Evolutionary conservation across 2,888 invertebrate genomes (phyloP), one percentile per base, ranked within the genome.

Genomic region (Salticus scenicus): DNA sequence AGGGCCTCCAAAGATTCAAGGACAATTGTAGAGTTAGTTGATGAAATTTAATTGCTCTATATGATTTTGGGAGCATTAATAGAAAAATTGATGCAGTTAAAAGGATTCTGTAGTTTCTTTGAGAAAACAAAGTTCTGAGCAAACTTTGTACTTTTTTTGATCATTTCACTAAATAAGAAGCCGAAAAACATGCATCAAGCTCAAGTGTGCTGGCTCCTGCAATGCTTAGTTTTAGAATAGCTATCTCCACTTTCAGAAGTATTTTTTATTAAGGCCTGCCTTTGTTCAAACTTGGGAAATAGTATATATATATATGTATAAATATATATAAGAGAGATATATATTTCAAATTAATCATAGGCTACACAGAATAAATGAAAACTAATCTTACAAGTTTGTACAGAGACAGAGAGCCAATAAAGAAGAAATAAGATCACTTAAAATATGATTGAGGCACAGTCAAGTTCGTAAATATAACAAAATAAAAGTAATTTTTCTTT

Each of bases 111-210:
- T 2, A 17, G 17, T 47, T n/a, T 17, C 17, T 37, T 47, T 2
- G 10, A 12, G 57, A 57, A 24, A 57, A 57, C n/a, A n/a, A n/a
- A n/a, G n/a, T n/a, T n/a, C n/a, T n/a, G n/a, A n/a, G n/a, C n/a
- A n/a, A n/a, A n/a, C n/a, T n/a, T n/a, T n/a, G n/a, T n/a, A n/a
- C n/a, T n/a, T n/a, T n/a, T n/a, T n/a, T n/a, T n/a, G n/a, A n/a
- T n/a, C n/a, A n/a, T n/a, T n/a, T n/a, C n/a, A n/a, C n/a, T 57
- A 57, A 47, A 57, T 72, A 83, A 77, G 83, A 83, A 83, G 83
- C 83, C 77, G 30, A 63, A 73, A 83, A 83, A 83, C 83, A 83
- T 83, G 83, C 73, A 72, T 83, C 83, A 83, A 83, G 83, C 83
- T 83, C 83, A 83, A 83, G 83, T 71, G 77, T 83, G 83, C 83